Evolutionary conservation across 2,113 vertebrate species (phyloP).

Genomic region (Megaceryle torquata): DNA sequence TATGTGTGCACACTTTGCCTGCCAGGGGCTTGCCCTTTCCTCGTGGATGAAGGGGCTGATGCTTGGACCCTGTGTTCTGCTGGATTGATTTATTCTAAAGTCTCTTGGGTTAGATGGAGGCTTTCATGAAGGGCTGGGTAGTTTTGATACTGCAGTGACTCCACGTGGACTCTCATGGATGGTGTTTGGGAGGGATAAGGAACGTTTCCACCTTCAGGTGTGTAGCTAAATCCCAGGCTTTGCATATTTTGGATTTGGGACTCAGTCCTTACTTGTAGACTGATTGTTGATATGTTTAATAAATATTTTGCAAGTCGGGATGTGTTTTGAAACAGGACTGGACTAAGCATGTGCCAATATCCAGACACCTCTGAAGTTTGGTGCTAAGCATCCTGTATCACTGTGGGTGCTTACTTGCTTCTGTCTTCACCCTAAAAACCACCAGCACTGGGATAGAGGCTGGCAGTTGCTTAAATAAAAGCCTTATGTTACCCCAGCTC

Average conservation of each 20-base stretch:
- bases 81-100: background rate
- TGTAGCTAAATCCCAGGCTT: background rate
- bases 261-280: background rate
- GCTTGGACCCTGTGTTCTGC: background rate
- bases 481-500: background rate
- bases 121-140: background rate
- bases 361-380: background rate
- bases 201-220: accelerated
- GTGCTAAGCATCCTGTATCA: background rate
- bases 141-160: background rate
- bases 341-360: background rate
- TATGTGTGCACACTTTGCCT: accelerated
- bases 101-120: background rate
- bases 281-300: background rate
- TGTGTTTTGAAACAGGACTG: background rate
- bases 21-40: accelerated
- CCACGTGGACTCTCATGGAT: accelerated
- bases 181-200: background rate
- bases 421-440: background rate
- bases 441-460: background rate
- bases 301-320: background rate
- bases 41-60: background rate
- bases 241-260: background rate
- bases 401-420: accelerated
- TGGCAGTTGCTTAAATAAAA: background rate